Percentiles rank a stretch among this genome's conserved stretches.
phyloP scores from a whole-genome alignment of 2,888 invertebrate species.

The Conistra vaccinii region DNA sequence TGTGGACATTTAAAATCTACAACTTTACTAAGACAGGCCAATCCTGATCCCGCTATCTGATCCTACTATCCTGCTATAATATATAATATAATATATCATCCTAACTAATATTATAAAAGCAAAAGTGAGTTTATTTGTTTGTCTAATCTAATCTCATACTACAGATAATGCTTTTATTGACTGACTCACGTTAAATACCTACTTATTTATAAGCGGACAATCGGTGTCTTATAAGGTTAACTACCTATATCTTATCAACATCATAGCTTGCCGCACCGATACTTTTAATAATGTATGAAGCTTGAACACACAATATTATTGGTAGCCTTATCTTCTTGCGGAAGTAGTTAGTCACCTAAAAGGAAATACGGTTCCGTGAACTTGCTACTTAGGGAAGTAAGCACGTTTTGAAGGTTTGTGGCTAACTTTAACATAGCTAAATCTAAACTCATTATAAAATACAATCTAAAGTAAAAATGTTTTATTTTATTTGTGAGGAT shows the following conservation, averaged over 20 bases:
- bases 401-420: neutral
- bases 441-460: no score
- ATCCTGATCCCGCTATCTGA: neutral
- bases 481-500: no score
- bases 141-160: no score
- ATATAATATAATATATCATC: no score
- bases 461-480: no score
- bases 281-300: conserved; percentile 30
- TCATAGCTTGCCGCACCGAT: conserved; percentile 30
- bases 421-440: no score
- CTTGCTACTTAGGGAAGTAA: conserved; percentile 18
- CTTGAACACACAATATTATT: conserved; percentile 32
- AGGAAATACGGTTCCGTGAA: conserved; percentile 40
- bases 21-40: neutral
- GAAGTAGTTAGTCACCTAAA: conserved; percentile 46
- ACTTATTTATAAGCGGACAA: conserved; percentile 9
- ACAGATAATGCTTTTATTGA: neutral
- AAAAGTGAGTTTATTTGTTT: no score
- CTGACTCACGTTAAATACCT: neutral
- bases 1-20: neutral
- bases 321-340: conserved; percentile 39
- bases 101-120: no score
- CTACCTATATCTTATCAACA: conserved; percentile 39
- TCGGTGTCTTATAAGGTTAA: conserved; percentile 11
- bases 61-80: neutral